Evolutionary conservation across 2,888 invertebrate species (phyloP).

Genomic region (Diaperis boleti): DNA sequence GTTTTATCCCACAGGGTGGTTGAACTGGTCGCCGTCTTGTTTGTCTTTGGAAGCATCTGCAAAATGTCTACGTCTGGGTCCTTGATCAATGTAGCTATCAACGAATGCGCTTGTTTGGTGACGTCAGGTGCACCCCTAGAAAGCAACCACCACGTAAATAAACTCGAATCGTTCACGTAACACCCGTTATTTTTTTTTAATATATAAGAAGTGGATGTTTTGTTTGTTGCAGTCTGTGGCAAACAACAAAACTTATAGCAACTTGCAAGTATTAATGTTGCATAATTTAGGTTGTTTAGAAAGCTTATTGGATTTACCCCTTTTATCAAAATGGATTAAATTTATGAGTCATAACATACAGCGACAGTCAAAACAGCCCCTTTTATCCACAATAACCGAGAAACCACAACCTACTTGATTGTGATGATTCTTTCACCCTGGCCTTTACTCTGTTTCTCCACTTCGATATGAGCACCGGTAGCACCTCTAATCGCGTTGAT

Average conservation of each 20-base stretch:
- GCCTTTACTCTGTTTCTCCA: conserved; percentile 96
- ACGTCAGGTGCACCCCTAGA: conserved; percentile 89
- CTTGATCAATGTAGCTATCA: conserved; percentile 92
- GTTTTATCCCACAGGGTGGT: conserved; percentile 73
- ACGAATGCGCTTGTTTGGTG: conserved; percentile 89
- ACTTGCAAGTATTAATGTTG: no score
- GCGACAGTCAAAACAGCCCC: no score
- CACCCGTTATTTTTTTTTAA: no score
- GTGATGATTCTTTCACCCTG: conserved; percentile 95
- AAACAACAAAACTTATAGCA: no score
- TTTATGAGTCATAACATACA: no score
- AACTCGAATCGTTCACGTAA: no score
- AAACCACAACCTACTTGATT: conserved; percentile 85
- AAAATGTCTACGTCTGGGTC: conserved; percentile 95
- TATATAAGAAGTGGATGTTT: no score
- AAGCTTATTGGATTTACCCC: no score
- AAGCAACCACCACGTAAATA: conserved; percentile 18
- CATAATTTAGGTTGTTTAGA: no score
- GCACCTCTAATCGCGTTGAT: conserved; percentile 98
- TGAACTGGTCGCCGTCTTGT: conserved; percentile 69
- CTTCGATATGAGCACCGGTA: conserved; percentile 98
- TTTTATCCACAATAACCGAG: not conserved
- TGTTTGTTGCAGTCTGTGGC: no score
- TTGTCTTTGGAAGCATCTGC: conserved; percentile 77
- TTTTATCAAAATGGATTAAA: no score